Conservation (phyloP, 2,797 vertebrate genomes). For the Morus bassanus region DNA sequence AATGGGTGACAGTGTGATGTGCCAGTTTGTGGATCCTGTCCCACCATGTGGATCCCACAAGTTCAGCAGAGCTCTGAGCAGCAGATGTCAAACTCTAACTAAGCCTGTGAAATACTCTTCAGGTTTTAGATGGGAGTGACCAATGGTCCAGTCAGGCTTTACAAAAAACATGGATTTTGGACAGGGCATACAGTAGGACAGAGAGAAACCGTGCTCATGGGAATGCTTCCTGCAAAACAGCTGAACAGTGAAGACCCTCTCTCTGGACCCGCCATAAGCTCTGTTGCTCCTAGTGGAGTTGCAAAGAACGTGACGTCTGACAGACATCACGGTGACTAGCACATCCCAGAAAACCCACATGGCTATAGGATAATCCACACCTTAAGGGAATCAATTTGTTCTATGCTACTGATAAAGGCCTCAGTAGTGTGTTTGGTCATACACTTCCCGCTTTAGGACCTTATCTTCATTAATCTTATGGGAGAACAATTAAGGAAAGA, state of each 20-base stretch:
- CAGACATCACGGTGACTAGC: background rate
- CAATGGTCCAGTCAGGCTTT: background rate
- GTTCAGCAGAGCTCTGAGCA: background rate
- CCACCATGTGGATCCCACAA: background rate
- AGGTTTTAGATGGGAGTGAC: background rate
- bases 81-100: background rate
- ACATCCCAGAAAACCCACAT: background rate
- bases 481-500: background rate
- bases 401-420: background rate
- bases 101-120: background rate
- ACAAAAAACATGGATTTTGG: background rate
- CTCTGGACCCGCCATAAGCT: background rate
- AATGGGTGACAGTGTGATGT: accelerated
- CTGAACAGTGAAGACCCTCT: background rate
- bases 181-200: accelerated
- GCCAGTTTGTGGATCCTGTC: background rate
- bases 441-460: background rate
- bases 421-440: background rate
- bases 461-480: background rate
- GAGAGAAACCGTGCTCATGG: background rate
- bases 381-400: background rate
- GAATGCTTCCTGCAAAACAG: background rate
- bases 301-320: accelerated
- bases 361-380: background rate
- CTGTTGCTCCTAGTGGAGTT: background rate